phyloP scores from a whole-genome alignment of 2,113 vertebrate genomes.

The Megalops atlanticus region DNA sequence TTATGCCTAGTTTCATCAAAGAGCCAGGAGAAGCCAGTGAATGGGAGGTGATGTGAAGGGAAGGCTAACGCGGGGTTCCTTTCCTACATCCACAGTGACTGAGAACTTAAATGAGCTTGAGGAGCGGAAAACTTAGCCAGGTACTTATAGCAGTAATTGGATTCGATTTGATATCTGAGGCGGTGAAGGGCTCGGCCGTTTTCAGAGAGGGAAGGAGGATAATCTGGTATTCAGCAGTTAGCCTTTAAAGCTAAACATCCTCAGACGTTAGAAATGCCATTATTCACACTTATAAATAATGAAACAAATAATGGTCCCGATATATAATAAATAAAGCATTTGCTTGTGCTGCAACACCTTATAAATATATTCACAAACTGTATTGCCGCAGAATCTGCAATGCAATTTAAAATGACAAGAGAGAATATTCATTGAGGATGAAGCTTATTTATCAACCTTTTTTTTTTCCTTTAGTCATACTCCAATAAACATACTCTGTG shows the following conservation, averaged over 20 bases:
- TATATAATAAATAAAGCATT: conserved; percentile 10
- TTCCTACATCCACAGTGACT: conserved; percentile 40
- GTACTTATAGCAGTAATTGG: conserved; percentile 59
- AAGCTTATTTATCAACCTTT: background rate
- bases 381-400: background rate
- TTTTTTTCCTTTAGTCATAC: background rate
- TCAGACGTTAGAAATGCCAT: background rate
- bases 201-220: background rate
- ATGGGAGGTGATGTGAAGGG: background rate
- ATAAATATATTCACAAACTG: background rate
- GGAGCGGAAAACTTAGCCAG: conserved; percentile 55
- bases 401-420: background rate
- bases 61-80: background rate
- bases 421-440: background rate
- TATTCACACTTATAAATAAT: conserved; percentile 5
- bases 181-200: background rate
- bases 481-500: background rate
- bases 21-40: background rate
- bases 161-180: conserved; percentile 56
- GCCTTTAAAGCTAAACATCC: conserved; percentile 7
- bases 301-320: background rate
- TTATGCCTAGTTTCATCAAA: background rate
- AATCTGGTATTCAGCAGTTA: background rate
- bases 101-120: conserved; percentile 41
- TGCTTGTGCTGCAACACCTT: background rate